Percentiles rank a stretch among this genome's conserved stretches.
Conservation (phyloP, 2,888 invertebrate genomes). For the Ypsolopha sequella region DNA sequence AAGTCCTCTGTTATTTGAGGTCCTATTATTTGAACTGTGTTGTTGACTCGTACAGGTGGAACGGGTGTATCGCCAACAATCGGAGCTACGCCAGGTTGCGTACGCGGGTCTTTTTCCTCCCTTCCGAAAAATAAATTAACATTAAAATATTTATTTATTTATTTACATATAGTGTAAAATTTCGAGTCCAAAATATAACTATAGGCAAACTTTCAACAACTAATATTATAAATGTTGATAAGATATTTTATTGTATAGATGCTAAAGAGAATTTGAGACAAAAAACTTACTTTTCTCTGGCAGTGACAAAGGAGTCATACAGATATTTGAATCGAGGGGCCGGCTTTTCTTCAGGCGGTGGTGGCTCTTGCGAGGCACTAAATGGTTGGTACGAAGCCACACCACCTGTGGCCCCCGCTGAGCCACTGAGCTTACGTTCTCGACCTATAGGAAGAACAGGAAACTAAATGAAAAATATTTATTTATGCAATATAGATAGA, state of each 20-base stretch:
- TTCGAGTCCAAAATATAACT: too few species aligned
- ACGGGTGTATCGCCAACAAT: conserved; percentile 24
- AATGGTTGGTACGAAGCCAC: conserved; percentile 93
- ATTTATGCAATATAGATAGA: neutral
- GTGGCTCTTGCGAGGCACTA: conserved; percentile 84
- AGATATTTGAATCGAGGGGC: conserved; percentile 72
- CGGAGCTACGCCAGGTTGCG: conserved; percentile 13
- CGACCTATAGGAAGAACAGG: conserved; percentile 52
- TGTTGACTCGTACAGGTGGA: conserved; percentile 20
- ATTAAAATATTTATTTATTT: too few species aligned
- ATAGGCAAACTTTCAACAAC: too few species aligned
- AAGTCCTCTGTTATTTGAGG: conserved; percentile 52
- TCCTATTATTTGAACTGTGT: conserved; percentile 43
- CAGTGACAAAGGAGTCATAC: conserved; percentile 68
- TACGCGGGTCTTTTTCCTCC: conserved; percentile 39
- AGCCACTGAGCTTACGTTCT: conserved; percentile 81
- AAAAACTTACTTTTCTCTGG: conserved; percentile 51
- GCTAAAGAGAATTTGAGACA: conserved; percentile 2
- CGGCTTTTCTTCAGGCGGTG: conserved; percentile 78
- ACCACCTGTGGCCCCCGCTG: conserved; percentile 72
- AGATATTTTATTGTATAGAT: too few species aligned
- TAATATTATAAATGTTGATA: too few species aligned
- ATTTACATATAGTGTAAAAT: too few species aligned
- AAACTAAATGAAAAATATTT: neutral
- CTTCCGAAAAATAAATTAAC: conserved; percentile 20